Percentiles rank a stretch among this genome's conserved stretches.
These are phyloP conservation scores for Bufo gargarizans DNA, from an alignment of 2,113 vertebrate genomes.

Conservation along the genomic window DNA sequence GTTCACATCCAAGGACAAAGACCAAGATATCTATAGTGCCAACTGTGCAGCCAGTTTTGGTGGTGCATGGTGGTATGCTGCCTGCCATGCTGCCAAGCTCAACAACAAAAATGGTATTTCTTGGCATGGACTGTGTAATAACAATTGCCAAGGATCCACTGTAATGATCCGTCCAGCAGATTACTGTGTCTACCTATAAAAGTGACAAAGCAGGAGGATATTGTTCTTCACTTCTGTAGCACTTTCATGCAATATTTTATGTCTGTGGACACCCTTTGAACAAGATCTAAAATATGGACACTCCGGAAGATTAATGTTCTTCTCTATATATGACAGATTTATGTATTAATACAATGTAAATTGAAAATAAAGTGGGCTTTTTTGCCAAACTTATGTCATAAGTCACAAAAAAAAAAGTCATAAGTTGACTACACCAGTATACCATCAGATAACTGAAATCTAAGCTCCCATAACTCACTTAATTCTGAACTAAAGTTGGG, in stretches of 20 bases:
- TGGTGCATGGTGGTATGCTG: constrained; percentile 54
- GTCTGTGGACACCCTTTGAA: not conserved
- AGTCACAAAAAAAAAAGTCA: no score
- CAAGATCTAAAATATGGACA: not conserved
- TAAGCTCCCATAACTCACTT: no score
- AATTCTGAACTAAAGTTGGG: no score
- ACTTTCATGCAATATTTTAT: not conserved
- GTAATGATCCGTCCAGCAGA: constrained; percentile 50
- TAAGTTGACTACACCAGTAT: not conserved
- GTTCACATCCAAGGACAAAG: constrained; percentile 55
- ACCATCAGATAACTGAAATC: not conserved
- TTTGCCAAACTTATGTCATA: not conserved
- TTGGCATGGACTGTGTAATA: constrained; percentile 42
- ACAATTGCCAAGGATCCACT: constrained; percentile 46
- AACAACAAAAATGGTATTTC: constrained; percentile 50
- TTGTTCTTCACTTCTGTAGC: not conserved
- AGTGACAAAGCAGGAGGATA: not conserved
- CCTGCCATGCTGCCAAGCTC: constrained; percentile 38
- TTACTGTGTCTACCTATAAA: constrained; percentile 40
- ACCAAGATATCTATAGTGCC: constrained; percentile 49
- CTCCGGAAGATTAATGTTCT: not conserved
- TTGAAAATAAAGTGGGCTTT: not conserved
- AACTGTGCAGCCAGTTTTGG: constrained; percentile 50
- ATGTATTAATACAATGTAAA: not conserved
- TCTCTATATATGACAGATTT: not conserved